Evolutionary conservation across 2,797 vertebrate genomes (phyloP), one percentile per base, ranked within the genome.

Genomic region (Astyanax mexicanus): DNA sequence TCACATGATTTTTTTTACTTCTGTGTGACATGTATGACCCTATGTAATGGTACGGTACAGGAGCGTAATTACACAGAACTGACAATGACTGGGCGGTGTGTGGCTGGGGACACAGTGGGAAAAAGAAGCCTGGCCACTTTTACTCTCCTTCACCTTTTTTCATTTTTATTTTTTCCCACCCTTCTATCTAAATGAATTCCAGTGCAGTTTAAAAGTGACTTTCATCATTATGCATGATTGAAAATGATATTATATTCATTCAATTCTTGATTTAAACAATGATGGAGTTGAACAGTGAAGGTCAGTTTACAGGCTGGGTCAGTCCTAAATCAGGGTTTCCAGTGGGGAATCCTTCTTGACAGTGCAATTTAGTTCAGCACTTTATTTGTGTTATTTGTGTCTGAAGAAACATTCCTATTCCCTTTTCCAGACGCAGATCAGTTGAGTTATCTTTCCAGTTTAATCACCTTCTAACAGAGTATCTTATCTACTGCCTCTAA

Each of bases 71-170:
- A 77, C 61, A 75, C 29, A 52, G 64, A 52, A 47, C 49, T 44
- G 64, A 81, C 75, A 78, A 69, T 79, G 52, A 54, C 38, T 38
- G 45, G 49, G 40, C 12, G 55, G 73, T 74, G 75, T 52, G 67
- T 45, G 52, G 40, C 23, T 37, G 32, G 45, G 40, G 57, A 58
- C 32, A 27, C 58, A 32, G 17, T 75, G 54, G 55, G 27, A 65
- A 72, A n/a, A 66, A 35, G 45, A 12, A 37, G 61, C 13, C 37
- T 15, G 27, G 29, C 61, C 54, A 49, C 47, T 66, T 58, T 77
- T 13, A 69, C 40, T 65, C 47, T 29, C n/a, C 42, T 11, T 23
- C 27, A 32, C 38, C 12, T 55, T 35, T 47, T 55, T 23, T 44
- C 29, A 21, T 27, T 19, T 21, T 19, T 60, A 51, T 35, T 54